Base-by-base conservation (phyloP, 2,113 vertebrate genomes). In the Phoxinus phoxinus region DNA sequence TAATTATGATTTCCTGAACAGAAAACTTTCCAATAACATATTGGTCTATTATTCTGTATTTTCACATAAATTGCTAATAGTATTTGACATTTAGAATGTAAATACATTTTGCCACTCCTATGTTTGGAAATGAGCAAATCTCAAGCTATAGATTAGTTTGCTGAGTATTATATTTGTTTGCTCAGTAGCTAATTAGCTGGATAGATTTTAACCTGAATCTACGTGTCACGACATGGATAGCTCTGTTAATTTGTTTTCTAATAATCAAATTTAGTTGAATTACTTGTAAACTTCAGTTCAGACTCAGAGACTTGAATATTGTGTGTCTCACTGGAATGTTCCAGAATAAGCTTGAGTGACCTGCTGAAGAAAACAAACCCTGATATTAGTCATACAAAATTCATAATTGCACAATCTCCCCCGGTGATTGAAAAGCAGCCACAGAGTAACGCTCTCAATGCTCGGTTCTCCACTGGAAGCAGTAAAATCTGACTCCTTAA, bases 401-500 rank as follows among this genome's bases (percentile, higher is more conserved):
- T 30, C 0, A 69, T 51, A 51, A 82, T 35, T 80, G 78, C 78
- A 27, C 37, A 56, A 7, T 77, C 17, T 56, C 48, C 48, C 41
- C 19, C 3, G 2, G 61, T 67, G 44, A 53, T 51, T 11, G 11
- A 51, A 82, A 48, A 46, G 59, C 78, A 81, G 23, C 37, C 78
- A 30, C 23, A 5, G 63, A 30, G 11, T 13, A 67, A 69, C 9
- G 44, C 56, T 41, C 32, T 77, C 19, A 58, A 53, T 58, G 35
- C 12, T 19, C 12, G 6, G 53, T 82, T 82, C 41, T 65, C 72
- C 15, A 15, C 76, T 82, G 84, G 76, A 84, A 87, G 65, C 77
- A 58, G 61, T 86, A 77, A 81, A 84, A 77, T 81, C 80, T n/a
- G 30, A 83, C 79, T 88, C 61, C 63, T 78, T 78, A 85, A 23